These are phyloP conservation scores for Agrotis exclamationis DNA, from an alignment of 2,888 invertebrate genomes.

Conservation along the genomic window DNA sequence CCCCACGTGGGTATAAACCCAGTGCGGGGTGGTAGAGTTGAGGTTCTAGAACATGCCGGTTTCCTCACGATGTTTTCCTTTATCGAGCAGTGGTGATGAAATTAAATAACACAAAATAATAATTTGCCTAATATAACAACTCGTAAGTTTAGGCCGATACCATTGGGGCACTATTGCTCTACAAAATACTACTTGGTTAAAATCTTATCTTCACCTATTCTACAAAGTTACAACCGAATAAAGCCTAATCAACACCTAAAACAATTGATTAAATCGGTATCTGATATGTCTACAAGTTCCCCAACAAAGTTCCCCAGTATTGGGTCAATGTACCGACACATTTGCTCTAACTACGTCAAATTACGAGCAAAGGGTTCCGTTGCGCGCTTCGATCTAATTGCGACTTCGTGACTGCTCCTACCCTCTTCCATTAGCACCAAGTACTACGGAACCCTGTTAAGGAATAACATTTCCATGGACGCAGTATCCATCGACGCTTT, in stretches of 20 bases:
- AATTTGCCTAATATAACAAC: too few relatives aligned
- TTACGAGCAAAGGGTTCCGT: constrained; percentile 85
- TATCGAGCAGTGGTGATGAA: too few relatives aligned
- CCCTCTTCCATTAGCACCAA: constrained; percentile 83
- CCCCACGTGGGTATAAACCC: too few relatives aligned
- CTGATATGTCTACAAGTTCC: constrained; percentile 50
- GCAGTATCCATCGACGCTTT: constrained; percentile 61
- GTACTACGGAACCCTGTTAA: constrained; percentile 64
- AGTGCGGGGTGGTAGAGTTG: too few relatives aligned
- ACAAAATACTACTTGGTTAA: not conserved
- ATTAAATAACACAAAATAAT: too few relatives aligned
- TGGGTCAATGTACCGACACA: constrained; percentile 77
- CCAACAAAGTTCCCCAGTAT: constrained; percentile 61
- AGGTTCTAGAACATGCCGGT: too few relatives aligned
- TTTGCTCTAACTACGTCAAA: constrained; percentile 86
- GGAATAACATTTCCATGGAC: constrained; percentile 12
- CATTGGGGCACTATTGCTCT: too few relatives aligned
- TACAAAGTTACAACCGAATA: not conserved
- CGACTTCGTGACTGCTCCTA: constrained; percentile 84
- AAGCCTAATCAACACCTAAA: constrained; percentile 15
- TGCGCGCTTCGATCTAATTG: constrained; percentile 86
- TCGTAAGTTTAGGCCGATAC: too few relatives aligned
- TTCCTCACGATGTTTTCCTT: too few relatives aligned
- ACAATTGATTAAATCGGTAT: constrained; percentile 49
- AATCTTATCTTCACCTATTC: not conserved